Base-by-base conservation (phyloP, 2,113 vertebrate genomes). In the Rhizomys pruinosus region DNA sequence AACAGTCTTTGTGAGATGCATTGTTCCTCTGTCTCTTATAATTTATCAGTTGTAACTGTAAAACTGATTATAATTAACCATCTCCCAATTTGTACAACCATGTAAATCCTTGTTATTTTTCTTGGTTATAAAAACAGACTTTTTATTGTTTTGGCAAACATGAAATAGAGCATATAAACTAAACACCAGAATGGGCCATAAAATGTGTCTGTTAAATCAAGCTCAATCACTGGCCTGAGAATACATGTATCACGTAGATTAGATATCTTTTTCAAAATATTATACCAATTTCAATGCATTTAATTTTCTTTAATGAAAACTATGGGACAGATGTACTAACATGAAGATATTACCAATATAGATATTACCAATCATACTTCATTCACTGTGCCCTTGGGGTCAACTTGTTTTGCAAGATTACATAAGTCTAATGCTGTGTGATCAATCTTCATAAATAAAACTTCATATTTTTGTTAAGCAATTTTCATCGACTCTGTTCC, bases 101-200 rank as follows among this genome's bases (percentile, higher is more conserved):
- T 95, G 90, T 85, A 95, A 94, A 94, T 79, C 23, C 73, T 96
- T 96, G 92, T 95, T 96, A 92, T 97, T 95, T 95, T 97, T 92
- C 90, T 90, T 95, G 78, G 94, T 97, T 94, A 93, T 92, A 78
- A 95, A 95, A 95, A 44, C 84, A 95, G 89, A 87, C 19, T 97
- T 94, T 96, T 95, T 95, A 96, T 92, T 76, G 72, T 92, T 96
- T 93, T 96, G 90, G 93, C 88, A 96, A 94, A 95, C 37, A 90
- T 80, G 57, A 88, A 64, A 85, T 29, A 80, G 64, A 93, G 47
- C 32, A 77, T 87, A 64, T 93, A 95, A 95, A 95, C 90, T 87
- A 85, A 91, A 81, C 44, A 85, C 68, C 90, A 97, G 93, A 93
- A 96, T 82, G 52, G 68, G 5, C 23, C 59, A 94, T 96, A 91